These are phyloP conservation scores for Hypanus sabinus DNA, from an alignment of 2,113 vertebrate genomes.

Conservation along the genomic window DNA sequence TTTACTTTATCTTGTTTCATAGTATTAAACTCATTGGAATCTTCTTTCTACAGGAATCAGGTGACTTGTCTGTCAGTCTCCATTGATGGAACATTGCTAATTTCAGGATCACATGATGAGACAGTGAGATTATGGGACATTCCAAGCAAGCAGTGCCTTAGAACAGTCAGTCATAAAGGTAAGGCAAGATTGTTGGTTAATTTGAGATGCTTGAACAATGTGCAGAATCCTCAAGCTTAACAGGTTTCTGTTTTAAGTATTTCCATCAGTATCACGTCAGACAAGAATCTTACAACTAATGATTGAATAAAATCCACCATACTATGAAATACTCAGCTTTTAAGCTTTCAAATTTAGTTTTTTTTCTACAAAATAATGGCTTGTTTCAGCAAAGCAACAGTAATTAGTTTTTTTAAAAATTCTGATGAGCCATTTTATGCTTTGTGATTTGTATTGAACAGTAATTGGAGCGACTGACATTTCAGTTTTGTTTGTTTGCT, in stretches of 20 bases:
- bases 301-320: not conserved
- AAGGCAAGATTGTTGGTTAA: constrained; percentile 30
- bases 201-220: not conserved
- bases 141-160: constrained; percentile 86
- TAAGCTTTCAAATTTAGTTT: not conserved
- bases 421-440: not conserved
- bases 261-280: not conserved
- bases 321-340: not conserved
- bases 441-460: not conserved
- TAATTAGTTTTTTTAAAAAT: not conserved
- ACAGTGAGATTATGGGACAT: constrained; percentile 84
- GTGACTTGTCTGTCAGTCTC: constrained; percentile 88
- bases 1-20: not conserved
- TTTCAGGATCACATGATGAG: constrained; percentile 89
- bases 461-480: not conserved
- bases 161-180: constrained; percentile 84
- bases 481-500: not conserved
- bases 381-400: not conserved
- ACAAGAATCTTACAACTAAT: not conserved
- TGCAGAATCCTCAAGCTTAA: not conserved
- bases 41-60: constrained; percentile 64
- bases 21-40: not conserved
- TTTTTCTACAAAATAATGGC: not conserved
- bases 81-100: constrained; percentile 75
- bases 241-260: not conserved